phyloP scores from a whole-genome alignment of 1,140 invertebrate species.

The Potamilus streckersoni region DNA sequence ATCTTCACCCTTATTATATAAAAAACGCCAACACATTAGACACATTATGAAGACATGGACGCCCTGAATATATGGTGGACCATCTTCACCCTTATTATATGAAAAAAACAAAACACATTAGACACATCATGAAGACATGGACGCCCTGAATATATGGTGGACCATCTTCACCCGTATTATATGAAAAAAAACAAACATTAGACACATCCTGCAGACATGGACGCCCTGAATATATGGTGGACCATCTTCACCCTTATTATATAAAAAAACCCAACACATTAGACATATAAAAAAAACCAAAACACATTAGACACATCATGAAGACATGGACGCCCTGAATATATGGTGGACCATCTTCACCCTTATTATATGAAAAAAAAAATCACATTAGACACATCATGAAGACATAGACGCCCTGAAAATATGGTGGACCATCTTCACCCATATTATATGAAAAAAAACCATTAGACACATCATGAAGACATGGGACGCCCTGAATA shows the following conservation, averaged over 20 bases:
- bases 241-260: constrained; percentile 59
- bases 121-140: not conserved
- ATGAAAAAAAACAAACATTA: constrained; percentile 2
- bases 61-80: constrained; percentile 65
- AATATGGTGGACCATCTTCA: constrained; percentile 69
- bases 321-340: too few relatives aligned
- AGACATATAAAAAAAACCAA: too few relatives aligned
- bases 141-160: constrained; percentile 63
- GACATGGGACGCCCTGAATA: too few relatives aligned
- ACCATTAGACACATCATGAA: not conserved
- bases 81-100: constrained; percentile 58
- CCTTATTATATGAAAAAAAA: constrained; percentile 34
- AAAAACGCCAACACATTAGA: not conserved
- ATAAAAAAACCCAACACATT: too few relatives aligned
- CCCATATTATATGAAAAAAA: constrained; percentile 35
- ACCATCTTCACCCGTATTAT: constrained; percentile 59
- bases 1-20: constrained; percentile 56
- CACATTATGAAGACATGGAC: not conserved
- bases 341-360: constrained; percentile 69
- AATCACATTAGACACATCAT: not conserved
- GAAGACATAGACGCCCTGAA: too few relatives aligned
- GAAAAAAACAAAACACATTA: constrained; percentile 5
- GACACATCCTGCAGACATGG: not conserved
- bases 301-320: not conserved
- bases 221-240: constrained; percentile 63